phyloP scores from a whole-genome alignment of 1,140 invertebrate species.

The Drosophila sp. region DNA sequence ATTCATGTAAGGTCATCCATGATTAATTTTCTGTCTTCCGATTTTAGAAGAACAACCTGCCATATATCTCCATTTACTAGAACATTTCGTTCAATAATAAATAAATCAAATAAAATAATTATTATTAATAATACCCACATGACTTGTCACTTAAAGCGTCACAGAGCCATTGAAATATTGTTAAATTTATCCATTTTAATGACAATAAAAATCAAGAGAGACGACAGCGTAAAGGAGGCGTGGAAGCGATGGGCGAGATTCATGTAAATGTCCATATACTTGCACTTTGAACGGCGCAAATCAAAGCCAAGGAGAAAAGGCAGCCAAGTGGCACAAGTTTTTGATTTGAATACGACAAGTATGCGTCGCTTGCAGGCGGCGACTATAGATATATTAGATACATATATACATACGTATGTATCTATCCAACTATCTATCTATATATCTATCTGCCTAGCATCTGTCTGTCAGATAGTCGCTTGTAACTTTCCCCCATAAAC shows the following conservation, averaged over 20 bases:
- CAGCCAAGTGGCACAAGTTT: conserved; percentile 62
- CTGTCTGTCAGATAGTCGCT: conserved; percentile 52
- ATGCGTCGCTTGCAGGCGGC: conserved; percentile 64
- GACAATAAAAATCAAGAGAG: conserved; percentile 18
- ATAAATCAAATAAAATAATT: conserved; percentile 35
- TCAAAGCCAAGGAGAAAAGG: conserved; percentile 63
- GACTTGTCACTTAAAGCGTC: conserved; percentile 28
- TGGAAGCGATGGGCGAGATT: conserved; percentile 30
- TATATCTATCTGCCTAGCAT: conserved; percentile 67
- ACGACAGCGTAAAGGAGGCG: conserved; percentile 29
- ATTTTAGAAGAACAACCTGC: background rate
- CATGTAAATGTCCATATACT: conserved; percentile 28
- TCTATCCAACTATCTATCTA: conserved; percentile 33
- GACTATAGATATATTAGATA: conserved; percentile 26
- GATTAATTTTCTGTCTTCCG: background rate
- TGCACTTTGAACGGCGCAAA: conserved; percentile 63
- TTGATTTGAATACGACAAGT: conserved; percentile 59
- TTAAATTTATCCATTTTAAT: conserved; percentile 63
- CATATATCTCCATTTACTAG: conserved; percentile 2
- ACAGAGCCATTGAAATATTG: conserved; percentile 48
- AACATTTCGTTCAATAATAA: conserved; percentile 4
- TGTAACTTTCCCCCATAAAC: conserved; percentile 79
- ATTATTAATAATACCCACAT: conserved; percentile 41
- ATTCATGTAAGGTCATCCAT: background rate
- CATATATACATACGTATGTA: background rate